phyloP scores from a whole-genome alignment of 2,113 vertebrate genomes.

The Clarias magur region DNA sequence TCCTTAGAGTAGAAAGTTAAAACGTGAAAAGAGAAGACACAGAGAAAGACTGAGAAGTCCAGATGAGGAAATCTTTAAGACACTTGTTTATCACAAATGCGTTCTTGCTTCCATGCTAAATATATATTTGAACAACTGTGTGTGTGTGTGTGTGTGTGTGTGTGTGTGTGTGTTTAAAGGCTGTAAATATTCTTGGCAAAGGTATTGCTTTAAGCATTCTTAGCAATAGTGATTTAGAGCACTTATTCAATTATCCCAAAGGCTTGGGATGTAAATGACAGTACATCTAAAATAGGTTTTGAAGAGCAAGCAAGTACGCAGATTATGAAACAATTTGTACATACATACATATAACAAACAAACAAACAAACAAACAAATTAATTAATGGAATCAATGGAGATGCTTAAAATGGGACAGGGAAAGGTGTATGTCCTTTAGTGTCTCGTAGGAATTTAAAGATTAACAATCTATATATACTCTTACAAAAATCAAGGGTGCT shows the following conservation, averaged over 20 bases:
- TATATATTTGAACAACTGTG: background rate
- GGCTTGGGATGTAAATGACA: background rate
- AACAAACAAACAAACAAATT: background rate
- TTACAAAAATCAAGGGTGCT: background rate
- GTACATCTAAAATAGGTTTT: background rate
- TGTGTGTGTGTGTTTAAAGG: background rate
- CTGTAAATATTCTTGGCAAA: background rate
- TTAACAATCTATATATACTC: background rate
- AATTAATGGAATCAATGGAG: background rate
- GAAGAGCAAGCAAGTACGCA: slow-evolving; percentile 14
- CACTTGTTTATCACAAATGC: slow-evolving; percentile 13
- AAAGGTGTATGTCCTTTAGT: slow-evolving; percentile 32
- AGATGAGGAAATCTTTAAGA: slow-evolving; percentile 41
- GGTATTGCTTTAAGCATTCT: background rate
- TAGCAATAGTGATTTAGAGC: background rate
- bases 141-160: no score
- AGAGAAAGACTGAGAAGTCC: slow-evolving; percentile 50
- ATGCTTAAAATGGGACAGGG: slow-evolving; percentile 14
- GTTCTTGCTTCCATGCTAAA: slow-evolving; percentile 18
- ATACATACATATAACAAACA: background rate
- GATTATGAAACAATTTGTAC: background rate
- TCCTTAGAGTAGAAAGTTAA: slow-evolving; percentile 49
- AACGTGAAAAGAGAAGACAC: slow-evolving; percentile 56
- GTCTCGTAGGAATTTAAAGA: background rate
- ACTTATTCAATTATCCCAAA: background rate